A percentile compares a stretch with the other conserved stretches of the same genome.
phyloP scores from a whole-genome alignment of 2,888 invertebrate genomes.

The Machimus rusticus region DNA sequence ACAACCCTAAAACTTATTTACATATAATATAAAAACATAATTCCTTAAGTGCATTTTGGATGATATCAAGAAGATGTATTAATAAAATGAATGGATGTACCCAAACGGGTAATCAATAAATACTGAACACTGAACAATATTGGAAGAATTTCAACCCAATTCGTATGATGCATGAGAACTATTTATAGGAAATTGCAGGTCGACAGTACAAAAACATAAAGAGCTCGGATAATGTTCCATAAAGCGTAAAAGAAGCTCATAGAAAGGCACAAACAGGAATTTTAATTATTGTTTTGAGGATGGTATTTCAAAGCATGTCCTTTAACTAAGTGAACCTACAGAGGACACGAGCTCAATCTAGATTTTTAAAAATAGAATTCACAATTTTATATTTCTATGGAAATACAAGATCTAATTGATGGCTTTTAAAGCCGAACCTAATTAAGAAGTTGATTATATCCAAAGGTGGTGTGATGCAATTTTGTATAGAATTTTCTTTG shows the following conservation, averaged over 20 bases:
- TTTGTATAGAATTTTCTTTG: no score
- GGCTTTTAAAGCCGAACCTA: background rate
- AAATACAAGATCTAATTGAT: background rate
- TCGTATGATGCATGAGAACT: background rate
- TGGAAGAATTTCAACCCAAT: background rate
- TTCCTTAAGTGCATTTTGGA: no score
- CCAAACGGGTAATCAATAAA: background rate
- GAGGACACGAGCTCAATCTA: background rate
- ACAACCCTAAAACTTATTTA: no score
- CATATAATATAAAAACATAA: no score
- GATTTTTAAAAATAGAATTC: background rate
- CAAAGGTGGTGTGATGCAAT: no score
- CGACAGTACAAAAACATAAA: background rate
- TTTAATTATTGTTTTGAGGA: background rate
- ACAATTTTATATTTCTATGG: background rate
- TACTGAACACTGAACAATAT: background rate
- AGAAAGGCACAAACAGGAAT: background rate
- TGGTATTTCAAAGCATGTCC: background rate
- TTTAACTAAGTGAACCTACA: background rate
- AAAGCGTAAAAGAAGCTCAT: background rate
- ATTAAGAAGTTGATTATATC: no score
- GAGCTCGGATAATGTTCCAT: background rate
- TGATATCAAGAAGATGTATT: background rate
- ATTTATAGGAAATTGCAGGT: background rate
- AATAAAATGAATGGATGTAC: background rate